These are phyloP conservation scores for Falco naumanni DNA, from an alignment of 2,797 vertebrate species.

Conservation along the genomic window DNA sequence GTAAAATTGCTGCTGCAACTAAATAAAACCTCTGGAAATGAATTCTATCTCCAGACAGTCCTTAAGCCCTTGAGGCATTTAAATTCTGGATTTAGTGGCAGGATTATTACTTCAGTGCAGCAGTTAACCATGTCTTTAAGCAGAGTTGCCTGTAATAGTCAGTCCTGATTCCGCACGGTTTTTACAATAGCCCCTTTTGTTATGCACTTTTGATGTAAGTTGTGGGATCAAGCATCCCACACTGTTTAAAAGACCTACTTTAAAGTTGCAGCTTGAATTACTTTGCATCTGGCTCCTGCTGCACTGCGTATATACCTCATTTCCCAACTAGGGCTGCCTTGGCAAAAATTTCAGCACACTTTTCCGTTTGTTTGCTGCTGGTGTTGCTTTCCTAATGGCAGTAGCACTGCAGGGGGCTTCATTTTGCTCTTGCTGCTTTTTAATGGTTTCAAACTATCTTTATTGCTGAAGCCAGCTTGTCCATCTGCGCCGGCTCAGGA, in stretches of 20 bases:
- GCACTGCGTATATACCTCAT: neutral
- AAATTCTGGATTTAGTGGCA: slow-evolving; percentile 62
- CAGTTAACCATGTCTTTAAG: slow-evolving; percentile 39
- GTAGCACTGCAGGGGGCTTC: neutral
- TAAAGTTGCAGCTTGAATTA: neutral
- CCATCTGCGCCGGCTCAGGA: neutral
- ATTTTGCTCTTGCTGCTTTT: neutral
- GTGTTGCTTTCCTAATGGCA: neutral
- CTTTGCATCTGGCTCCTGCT: neutral
- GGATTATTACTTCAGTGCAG: slow-evolving; percentile 60
- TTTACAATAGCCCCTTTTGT: neutral
- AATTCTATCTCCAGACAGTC: slow-evolving; percentile 55
- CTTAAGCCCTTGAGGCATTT: slow-evolving; percentile 66
- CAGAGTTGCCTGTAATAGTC: neutral
- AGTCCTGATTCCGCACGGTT: neutral
- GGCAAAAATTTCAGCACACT: neutral
- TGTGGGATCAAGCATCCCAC: neutral
- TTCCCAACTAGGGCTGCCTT: neutral
- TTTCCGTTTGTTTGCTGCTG: neutral
- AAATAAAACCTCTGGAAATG: slow-evolving; percentile 72
- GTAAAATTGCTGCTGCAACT: slow-evolving; percentile 67
- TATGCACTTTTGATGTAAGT: neutral
- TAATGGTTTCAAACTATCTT: neutral
- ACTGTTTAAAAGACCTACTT: neutral
- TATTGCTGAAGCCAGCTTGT: neutral